These are phyloP conservation scores for Octopus sinensis DNA, from an alignment of 1,140 invertebrate species.

Conservation along the genomic window DNA sequence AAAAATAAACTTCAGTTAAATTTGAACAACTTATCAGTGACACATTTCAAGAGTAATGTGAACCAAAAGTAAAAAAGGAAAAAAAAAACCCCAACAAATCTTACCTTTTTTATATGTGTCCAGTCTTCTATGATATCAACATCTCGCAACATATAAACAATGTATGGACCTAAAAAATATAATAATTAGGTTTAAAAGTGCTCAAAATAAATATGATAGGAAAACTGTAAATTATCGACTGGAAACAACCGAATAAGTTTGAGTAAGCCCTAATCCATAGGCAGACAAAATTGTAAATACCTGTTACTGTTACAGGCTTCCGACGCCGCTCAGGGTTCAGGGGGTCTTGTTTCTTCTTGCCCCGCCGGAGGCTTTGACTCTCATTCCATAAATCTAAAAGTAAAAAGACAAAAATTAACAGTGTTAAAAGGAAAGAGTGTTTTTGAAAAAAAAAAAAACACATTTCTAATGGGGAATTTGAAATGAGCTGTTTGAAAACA, in stretches of 20 bases:
- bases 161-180: slow-evolving; percentile 72
- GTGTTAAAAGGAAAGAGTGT: no score
- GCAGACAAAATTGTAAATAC: slow-evolving; percentile 48
- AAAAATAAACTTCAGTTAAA: not conserved
- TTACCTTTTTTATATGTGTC: slow-evolving; percentile 84
- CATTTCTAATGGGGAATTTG: no score
- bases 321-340: slow-evolving; percentile 62
- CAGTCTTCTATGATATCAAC: slow-evolving; percentile 94
- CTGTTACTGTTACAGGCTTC: slow-evolving; percentile 85
- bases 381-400: slow-evolving; percentile 57
- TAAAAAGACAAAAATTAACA: slow-evolving; percentile 17
- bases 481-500: no score
- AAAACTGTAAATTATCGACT: not conserved
- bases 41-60: not conserved
- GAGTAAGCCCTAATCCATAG: not conserved
- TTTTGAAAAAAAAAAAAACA: no score
- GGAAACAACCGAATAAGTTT: not conserved
- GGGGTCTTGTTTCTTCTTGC: slow-evolving; percentile 56
- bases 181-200: slow-evolving; percentile 17
- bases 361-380: slow-evolving; percentile 52
- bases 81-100: not conserved
- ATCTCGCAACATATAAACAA: slow-evolving; percentile 93
- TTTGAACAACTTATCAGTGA: not conserved
- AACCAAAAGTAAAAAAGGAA: not conserved
- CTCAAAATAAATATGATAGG: not conserved